Percentiles rank a stretch among this genome's conserved stretches.
These are phyloP conservation scores for Loxodonta africana DNA, from an alignment of 2,113 vertebrate genomes.

Conservation along the genomic window DNA sequence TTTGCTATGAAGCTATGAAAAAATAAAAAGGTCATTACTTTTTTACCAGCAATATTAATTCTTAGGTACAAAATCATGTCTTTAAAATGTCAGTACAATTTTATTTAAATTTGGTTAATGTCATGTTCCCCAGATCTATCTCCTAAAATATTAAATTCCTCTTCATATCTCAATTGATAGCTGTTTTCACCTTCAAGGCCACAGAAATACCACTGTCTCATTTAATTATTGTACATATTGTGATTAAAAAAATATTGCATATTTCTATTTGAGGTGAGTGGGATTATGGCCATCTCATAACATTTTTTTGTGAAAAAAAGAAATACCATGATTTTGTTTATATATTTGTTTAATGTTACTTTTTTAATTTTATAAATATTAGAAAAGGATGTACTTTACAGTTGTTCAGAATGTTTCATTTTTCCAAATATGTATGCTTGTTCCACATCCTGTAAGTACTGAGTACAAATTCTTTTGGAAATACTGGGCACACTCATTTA, in stretches of 20 bases:
- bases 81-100: not conserved
- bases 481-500: not conserved
- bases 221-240: not conserved
- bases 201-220: not conserved
- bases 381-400: not conserved
- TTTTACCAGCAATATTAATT: not conserved
- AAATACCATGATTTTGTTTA: not conserved
- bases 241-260: not conserved
- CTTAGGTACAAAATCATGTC: not conserved
- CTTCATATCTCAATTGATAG: not conserved
- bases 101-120: not conserved
- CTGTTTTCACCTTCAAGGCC: not conserved
- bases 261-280: not conserved
- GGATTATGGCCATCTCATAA: not conserved
- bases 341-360: not conserved
- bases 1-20: not conserved
- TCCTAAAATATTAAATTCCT: not conserved
- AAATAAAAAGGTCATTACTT: not conserved
- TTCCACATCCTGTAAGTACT: not conserved
- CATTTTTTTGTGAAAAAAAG: not conserved
- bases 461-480: not conserved
- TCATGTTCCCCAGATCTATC: not conserved
- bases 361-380: not conserved
- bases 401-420: not conserved
- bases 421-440: not conserved